Conservation (phyloP, 37 sponge, comb jelly and placozoan genomes). For the Geodia barretti region DNA sequence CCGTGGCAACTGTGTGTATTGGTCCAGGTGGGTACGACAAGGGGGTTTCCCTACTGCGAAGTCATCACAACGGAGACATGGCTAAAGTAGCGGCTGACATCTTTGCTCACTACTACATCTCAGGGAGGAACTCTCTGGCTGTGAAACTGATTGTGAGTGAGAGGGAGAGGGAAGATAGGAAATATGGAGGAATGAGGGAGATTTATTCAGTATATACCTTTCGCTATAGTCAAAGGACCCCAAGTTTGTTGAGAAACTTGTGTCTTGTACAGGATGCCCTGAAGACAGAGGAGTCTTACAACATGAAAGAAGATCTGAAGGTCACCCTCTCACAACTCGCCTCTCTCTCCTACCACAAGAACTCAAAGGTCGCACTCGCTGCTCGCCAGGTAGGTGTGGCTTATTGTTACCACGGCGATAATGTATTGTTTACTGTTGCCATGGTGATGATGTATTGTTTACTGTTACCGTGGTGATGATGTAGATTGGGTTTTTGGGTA, state of each 20-base stretch:
- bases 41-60: conserved; percentile 53
- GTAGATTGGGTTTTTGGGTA: too few relatives aligned
- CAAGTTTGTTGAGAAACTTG: too few relatives aligned
- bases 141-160: conserved; percentile 77
- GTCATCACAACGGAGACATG: conserved; percentile 64
- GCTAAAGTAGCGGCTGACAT: conserved; percentile 70
- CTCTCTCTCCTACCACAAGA: conserved; percentile 86
- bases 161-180: too few relatives aligned
- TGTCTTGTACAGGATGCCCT: conserved; percentile 49
- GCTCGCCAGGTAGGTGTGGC: conserved; percentile 68
- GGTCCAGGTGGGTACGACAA: conserved; percentile 71
- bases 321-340: conserved; percentile 74
- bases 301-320: conserved; percentile 68
- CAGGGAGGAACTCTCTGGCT: conserved; percentile 75
- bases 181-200: too few relatives aligned
- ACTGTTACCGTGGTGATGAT: too few relatives aligned
- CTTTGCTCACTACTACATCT: conserved; percentile 90
- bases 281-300: conserved; percentile 35
- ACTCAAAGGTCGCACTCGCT: conserved; percentile 86
- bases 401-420: too few relatives aligned
- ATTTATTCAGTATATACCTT: background rate
- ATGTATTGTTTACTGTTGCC: too few relatives aligned
- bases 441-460: too few relatives aligned
- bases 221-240: background rate
- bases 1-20: conserved; percentile 3